Conservation (phyloP, 1,140 invertebrate genomes). For the Caenorhabditis latens region DNA sequence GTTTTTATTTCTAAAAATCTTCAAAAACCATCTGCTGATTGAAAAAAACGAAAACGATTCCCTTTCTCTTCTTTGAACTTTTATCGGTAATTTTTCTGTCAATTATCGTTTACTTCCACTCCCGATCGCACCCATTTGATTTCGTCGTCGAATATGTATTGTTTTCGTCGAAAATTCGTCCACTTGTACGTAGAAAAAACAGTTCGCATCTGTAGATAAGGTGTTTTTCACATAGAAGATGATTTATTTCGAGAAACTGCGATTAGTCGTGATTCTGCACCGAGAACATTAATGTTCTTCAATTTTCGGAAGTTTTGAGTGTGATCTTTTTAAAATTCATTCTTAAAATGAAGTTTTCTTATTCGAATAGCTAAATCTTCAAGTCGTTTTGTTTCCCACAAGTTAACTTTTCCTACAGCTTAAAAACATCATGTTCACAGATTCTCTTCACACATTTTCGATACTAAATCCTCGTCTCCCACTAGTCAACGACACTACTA, state of each 20-base stretch:
- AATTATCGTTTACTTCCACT: no score
- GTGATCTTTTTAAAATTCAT: neutral
- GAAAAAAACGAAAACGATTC: no score
- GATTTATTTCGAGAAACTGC: neutral
- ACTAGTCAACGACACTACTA: neutral
- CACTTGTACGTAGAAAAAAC: neutral
- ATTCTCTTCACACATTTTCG: conserved; percentile 26
- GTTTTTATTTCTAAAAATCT: neutral
- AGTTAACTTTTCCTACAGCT: neutral
- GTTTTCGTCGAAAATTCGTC: neutral
- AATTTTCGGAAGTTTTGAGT: neutral
- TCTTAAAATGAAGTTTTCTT: neutral
- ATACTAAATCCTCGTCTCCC: conserved; percentile 13
- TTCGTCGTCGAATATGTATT: neutral
- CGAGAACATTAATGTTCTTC: neutral
- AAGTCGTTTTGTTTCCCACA: neutral
- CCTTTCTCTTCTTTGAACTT: neutral
- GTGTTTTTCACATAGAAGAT: neutral
- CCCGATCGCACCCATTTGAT: neutral
- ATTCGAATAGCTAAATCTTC: no score
- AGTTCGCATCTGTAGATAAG: neutral
- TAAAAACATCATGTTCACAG: neutral
- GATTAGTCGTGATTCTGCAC: neutral
- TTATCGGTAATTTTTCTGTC: neutral
- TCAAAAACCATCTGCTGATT: no score